Evolutionary conservation across 1,140 invertebrate genomes (phyloP).

Genomic region (Bicyclus anynana): DNA sequence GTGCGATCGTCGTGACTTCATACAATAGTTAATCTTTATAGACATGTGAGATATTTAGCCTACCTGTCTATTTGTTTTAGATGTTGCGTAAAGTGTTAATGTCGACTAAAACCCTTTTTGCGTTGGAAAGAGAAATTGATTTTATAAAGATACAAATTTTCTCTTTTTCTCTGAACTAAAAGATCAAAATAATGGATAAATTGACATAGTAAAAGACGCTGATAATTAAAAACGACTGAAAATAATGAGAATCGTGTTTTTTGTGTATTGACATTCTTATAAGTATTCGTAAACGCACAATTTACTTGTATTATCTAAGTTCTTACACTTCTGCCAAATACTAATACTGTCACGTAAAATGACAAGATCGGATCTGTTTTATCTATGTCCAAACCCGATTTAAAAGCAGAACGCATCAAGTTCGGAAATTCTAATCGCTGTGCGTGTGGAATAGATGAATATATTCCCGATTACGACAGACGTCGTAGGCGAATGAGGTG

Average conservation of each 20-base stretch:
- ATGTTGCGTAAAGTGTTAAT: background rate
- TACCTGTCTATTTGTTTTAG: background rate
- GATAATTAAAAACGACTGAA: too few species aligned
- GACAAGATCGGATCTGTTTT: slow-evolving; percentile 4
- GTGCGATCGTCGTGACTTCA: slow-evolving; percentile 7
- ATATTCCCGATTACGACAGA: slow-evolving; percentile 1
- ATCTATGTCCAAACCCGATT: slow-evolving; percentile 4
- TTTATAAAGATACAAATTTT: too few species aligned
- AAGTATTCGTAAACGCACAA: too few species aligned
- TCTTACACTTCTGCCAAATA: background rate
- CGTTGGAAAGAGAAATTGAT: too few species aligned
- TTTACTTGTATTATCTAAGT: too few species aligned
- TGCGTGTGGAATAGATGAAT: slow-evolving; percentile 4
- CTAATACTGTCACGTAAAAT: background rate
- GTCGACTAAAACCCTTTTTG: too few species aligned
- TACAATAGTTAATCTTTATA: background rate
- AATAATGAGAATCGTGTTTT: too few species aligned
- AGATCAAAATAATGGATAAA: too few species aligned
- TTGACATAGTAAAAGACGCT: too few species aligned
- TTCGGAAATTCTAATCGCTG: slow-evolving; percentile 7
- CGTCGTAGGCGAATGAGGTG: background rate
- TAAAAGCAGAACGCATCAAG: slow-evolving; percentile 1
- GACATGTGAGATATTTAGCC: background rate
- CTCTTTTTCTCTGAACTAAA: too few species aligned
- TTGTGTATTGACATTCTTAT: too few species aligned